These are phyloP conservation scores for Drosophila obscura DNA, from an alignment of 1,140 invertebrate genomes.

Conservation along the genomic window DNA sequence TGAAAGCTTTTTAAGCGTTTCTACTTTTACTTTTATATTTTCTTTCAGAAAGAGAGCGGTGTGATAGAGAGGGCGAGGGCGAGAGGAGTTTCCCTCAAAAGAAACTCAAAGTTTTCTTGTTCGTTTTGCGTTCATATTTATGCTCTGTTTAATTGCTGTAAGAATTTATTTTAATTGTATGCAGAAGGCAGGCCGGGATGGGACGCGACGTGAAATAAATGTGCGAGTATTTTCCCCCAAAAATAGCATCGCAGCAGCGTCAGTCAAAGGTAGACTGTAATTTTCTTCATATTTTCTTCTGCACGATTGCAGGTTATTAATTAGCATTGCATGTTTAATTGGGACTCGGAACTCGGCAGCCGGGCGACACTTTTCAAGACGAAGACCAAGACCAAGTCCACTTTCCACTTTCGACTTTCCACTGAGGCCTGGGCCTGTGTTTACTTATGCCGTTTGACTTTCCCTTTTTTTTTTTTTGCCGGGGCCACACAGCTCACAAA, in stretches of 20 bases:
- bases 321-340: constrained; percentile 71
- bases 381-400: constrained; percentile 16
- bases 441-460: constrained; percentile 80
- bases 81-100: constrained; percentile 26
- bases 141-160: constrained; percentile 59
- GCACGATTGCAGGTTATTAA: constrained; percentile 69
- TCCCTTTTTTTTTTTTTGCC: constrained; percentile 41
- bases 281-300: constrained; percentile 16
- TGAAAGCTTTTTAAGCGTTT: constrained; percentile 54
- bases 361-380: constrained; percentile 45
- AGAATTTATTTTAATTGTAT: constrained; percentile 54
- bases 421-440: constrained; percentile 27
- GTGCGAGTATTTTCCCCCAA: constrained; percentile 11
- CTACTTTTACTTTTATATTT: constrained; percentile 25
- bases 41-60: background rate
- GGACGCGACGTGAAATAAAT: background rate
- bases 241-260: constrained; percentile 9
- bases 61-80: background rate
- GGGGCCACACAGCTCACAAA: constrained; percentile 21
- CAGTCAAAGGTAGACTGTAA: background rate
- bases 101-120: constrained; percentile 16
- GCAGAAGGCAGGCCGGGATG: constrained; percentile 3
- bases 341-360: constrained; percentile 40
- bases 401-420: constrained; percentile 4
- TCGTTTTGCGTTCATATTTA: constrained; percentile 35